Percentiles rank a stretch among this genome's conserved stretches.
These are phyloP conservation scores for Ectemnius lituratus DNA, from an alignment of 2,888 invertebrate genomes.

Conservation along the genomic window DNA sequence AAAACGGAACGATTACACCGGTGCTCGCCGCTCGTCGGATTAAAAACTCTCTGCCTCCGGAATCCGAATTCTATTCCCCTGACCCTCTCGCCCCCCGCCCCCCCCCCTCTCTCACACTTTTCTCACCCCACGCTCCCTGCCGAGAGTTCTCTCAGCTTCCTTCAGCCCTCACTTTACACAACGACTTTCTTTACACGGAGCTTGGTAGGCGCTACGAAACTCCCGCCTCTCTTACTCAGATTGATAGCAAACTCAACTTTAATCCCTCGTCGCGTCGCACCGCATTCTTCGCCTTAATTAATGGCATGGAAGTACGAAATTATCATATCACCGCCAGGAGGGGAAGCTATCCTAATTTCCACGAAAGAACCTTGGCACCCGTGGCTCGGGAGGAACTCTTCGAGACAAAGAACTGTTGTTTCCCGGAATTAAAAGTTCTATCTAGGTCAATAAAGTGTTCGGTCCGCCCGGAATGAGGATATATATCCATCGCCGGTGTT, in stretches of 20 bases:
- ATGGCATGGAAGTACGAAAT: slow-evolving; percentile 6
- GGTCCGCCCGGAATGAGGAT: neutral
- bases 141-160: slow-evolving; percentile 34
- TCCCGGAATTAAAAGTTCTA: slow-evolving; percentile 7
- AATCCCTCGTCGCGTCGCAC: slow-evolving; percentile 8
- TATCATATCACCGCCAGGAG: slow-evolving; percentile 2
- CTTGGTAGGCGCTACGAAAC: slow-evolving; percentile 13
- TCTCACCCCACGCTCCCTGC: slow-evolving; percentile 20
- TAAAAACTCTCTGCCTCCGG: slow-evolving; percentile 65
- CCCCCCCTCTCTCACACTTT: too few relatives aligned
- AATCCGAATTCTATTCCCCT: slow-evolving; percentile 30
- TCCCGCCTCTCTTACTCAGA: slow-evolving; percentile 32
- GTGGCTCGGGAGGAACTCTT: neutral
- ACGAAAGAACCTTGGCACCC: neutral
- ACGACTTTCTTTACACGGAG: slow-evolving; percentile 50
- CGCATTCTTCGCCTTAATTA: slow-evolving; percentile 1
- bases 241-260: slow-evolving; percentile 48
- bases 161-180: slow-evolving; percentile 42
- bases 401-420: neutral
- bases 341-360: slow-evolving; percentile 11
- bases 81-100: slow-evolving; percentile 40
- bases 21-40: slow-evolving; percentile 64
- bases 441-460: slow-evolving; percentile 1
- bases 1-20: slow-evolving; percentile 69
- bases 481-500: slow-evolving; percentile 29